Conservation (phyloP, 2,888 invertebrate genomes). For the Mesorhabditis spiculigera region DNA sequence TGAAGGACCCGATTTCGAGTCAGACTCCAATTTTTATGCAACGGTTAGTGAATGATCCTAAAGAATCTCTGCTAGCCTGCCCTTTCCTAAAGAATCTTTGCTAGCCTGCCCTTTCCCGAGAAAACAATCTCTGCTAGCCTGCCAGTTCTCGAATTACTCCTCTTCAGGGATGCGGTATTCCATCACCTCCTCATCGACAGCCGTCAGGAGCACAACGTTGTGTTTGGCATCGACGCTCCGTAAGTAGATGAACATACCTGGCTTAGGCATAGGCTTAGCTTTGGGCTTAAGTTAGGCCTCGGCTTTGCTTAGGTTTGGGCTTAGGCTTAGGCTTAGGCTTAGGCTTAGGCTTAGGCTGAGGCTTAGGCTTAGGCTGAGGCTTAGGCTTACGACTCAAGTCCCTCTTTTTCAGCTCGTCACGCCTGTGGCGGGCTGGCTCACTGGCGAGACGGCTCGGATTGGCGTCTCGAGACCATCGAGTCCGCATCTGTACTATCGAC, state of each 20-base stretch:
- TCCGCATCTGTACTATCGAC: not conserved
- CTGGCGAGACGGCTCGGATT: constrained; percentile 41
- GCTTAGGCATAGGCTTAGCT: too few relatives aligned
- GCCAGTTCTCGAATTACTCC: not conserved
- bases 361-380: too few relatives aligned
- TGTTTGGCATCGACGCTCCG: constrained; percentile 36
- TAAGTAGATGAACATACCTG: not conserved
- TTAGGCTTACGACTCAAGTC: too few relatives aligned
- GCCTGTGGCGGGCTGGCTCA: constrained; percentile 40
- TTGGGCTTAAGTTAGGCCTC: too few relatives aligned
- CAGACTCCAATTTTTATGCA: not conserved
- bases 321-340: too few relatives aligned
- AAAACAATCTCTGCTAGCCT: too few relatives aligned
- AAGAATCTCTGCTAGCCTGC: too few relatives aligned
- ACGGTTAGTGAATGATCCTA: not conserved
- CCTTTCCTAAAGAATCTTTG: too few relatives aligned
- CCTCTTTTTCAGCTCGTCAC: constrained; percentile 8
- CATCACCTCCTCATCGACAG: constrained; percentile 82
- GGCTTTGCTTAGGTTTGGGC: too few relatives aligned
- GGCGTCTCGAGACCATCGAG: constrained; percentile 32
- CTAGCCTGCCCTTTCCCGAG: too few relatives aligned
- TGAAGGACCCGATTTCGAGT: constrained; percentile 82
- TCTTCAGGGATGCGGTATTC: constrained; percentile 76
- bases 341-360: too few relatives aligned
- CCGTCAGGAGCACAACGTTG: constrained; percentile 35